These are phyloP conservation scores for Syncerus caffer DNA, from an alignment of 2,797 vertebrate genomes.

Conservation along the genomic window DNA sequence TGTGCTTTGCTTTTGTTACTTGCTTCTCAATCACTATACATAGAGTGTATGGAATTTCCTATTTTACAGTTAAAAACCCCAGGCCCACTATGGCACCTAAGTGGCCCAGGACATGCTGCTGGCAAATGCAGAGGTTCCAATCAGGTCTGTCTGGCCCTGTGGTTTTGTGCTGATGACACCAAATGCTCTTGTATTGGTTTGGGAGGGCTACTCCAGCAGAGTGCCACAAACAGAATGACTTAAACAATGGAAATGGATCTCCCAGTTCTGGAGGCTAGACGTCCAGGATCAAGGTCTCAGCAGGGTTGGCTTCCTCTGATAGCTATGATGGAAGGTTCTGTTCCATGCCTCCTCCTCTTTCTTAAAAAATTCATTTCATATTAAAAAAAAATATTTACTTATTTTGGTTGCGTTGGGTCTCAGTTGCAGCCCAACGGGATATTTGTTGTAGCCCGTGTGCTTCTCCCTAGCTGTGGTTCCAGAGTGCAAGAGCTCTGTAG, in stretches of 20 bases:
- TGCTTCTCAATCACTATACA: neutral
- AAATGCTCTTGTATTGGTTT: neutral
- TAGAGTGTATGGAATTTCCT: neutral
- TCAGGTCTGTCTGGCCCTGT: neutral
- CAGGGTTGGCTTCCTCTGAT: neutral
- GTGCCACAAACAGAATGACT: neutral
- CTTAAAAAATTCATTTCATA: neutral
- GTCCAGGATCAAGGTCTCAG: neutral
- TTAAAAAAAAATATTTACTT: neutral
- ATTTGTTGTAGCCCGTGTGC: neutral
- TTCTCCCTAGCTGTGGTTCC: neutral
- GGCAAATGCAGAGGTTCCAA: neutral
- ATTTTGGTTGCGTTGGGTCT: neutral
- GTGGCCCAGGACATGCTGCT: neutral
- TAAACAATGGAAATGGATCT: neutral
- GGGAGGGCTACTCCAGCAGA: neutral
- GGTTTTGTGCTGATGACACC: neutral
- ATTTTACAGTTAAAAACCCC: neutral
- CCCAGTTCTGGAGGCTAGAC: neutral
- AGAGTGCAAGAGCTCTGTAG: neutral
- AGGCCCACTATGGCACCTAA: neutral
- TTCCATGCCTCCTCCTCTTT: neutral
- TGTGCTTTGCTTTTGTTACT: neutral
- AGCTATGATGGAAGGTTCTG: neutral
- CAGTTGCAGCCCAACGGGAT: accelerated